Base-by-base conservation (phyloP, 2,888 invertebrate species). In the Neoaliturus tenellus region DNA sequence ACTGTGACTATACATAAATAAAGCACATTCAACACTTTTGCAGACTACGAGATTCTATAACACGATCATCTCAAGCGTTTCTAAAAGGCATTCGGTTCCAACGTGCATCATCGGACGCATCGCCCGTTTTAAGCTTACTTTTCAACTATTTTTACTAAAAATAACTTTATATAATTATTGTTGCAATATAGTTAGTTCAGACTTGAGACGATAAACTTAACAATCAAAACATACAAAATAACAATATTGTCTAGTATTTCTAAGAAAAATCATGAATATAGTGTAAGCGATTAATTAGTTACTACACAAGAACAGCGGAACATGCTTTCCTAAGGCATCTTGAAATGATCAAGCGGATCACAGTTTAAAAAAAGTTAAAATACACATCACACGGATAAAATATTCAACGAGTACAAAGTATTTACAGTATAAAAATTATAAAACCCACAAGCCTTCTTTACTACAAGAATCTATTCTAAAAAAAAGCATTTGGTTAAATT, bases 311-410 rank as follows among this genome's bases (percentile, higher is more conserved):
- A 5, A 44, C 44, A 44, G 28, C 39, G 71, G 41, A 75, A 28
- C 28, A 75, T 35, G 75, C 75, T 23, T 48, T 75, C 23, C 75
- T 44, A 75, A 75, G 75, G 75, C 75, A 48, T 73, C 71, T 71
- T 71, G 71, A 71, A 71, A 33, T 4, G 41, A 75, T 75, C 75
- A 41, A 75, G 44, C 39, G 10, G 39, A 75, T 75, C 75, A 75
- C 75, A 75, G 75, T 75, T 71, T 39, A 23, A 39, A 71, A n/a
- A 44, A 75, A 73, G 25, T 55, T 25, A 28, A 69, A 41, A 44
- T 75, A 75, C 75, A 75, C 35, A 48, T 25, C 41, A 71, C 67
- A 67, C 62, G 23, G 23, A 39, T 23, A 55, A 55, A 14, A 48
- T 35, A 35, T 10, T 35, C 35, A 10, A 35, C 35, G 35, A 35